These are phyloP conservation scores for Ondatra zibethicus DNA, from an alignment of 2,113 vertebrate species.

Conservation along the genomic window DNA sequence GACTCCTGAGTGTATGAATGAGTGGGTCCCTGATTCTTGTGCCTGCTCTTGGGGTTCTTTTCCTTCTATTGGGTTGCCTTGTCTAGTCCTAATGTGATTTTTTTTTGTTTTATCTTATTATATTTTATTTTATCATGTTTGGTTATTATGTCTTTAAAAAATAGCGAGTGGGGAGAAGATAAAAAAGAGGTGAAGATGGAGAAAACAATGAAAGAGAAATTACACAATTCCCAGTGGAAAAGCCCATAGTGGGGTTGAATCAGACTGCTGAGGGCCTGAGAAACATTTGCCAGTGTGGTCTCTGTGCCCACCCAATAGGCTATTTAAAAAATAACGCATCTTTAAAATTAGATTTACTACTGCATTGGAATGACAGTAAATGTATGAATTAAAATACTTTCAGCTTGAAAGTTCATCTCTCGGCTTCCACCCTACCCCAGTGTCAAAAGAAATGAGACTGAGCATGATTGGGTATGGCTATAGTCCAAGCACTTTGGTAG, in stretches of 20 bases:
- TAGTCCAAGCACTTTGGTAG: background rate
- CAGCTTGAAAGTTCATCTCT: background rate
- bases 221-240: background rate
- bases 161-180: background rate
- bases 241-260: background rate
- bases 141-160: background rate
- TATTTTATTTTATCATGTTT: background rate
- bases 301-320: background rate
- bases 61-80: background rate
- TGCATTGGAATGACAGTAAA: background rate
- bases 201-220: background rate
- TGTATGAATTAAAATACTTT: conserved; percentile 23
- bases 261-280: background rate
- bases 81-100: background rate
- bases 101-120: background rate
- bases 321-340: background rate
- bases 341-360: conserved; percentile 22
- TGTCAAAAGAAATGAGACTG: conserved; percentile 13
- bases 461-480: no score
- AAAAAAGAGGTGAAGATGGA: background rate
- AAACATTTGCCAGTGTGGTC: background rate
- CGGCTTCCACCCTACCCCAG: background rate
- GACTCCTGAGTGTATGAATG: background rate
- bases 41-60: background rate
- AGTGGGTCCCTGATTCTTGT: background rate